Percentiles rank a stretch among this genome's conserved stretches.
These are phyloP conservation scores for Wasmannia auropunctata DNA, from an alignment of 1,140 invertebrate species.

Conservation along the genomic window DNA sequence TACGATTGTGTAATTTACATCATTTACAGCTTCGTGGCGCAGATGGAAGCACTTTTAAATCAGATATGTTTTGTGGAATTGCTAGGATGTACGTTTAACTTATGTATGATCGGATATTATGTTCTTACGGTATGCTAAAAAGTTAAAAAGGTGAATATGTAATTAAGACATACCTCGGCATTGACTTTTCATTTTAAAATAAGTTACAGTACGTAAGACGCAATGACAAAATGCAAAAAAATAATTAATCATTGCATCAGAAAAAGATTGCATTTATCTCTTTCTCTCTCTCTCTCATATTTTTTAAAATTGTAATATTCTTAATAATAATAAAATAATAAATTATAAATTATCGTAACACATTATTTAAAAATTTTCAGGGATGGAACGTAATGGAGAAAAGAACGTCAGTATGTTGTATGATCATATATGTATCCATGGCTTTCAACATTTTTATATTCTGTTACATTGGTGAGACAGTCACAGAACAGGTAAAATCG, in stretches of 20 bases:
- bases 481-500: conserved; percentile 67
- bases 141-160: conserved; percentile 35
- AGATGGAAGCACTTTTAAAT: conserved; percentile 72
- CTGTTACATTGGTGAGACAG: conserved; percentile 71
- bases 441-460: conserved; percentile 75
- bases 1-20: not conserved
- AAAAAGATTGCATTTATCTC: conserved; percentile 53
- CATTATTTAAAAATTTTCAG: conserved; percentile 55
- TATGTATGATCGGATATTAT: conserved; percentile 77
- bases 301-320: not conserved
- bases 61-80: conserved; percentile 77
- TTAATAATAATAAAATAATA: not conserved
- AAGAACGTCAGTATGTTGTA: conserved; percentile 43
- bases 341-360: not conserved
- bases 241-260: not conserved
- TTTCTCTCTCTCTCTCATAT: no score
- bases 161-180: not conserved
- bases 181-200: not conserved
- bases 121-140: conserved; percentile 70
- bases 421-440: conserved; percentile 66
- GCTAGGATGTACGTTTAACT: conserved; percentile 76
- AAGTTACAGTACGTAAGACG: not conserved
- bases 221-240: not conserved
- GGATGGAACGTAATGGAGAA: conserved; percentile 65
- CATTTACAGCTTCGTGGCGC: conserved; percentile 68